Evolutionary conservation across 2,888 invertebrate species (phyloP).

Genomic region (Coremacera marginata): DNA sequence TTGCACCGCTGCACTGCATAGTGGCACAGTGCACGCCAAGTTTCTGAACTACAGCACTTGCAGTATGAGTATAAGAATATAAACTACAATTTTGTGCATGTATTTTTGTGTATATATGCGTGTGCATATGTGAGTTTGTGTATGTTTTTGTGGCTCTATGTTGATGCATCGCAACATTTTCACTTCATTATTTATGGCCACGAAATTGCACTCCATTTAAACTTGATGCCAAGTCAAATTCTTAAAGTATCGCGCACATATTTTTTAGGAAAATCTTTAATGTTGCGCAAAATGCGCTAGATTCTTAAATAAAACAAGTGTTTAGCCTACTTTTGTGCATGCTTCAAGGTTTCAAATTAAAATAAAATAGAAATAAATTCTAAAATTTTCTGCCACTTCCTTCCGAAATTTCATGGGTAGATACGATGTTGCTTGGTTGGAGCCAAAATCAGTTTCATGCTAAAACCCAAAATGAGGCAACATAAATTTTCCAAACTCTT

Average conservation of each 20-base stretch:
- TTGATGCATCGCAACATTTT: conserved; percentile 23
- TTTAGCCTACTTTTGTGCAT: too few relatives aligned
- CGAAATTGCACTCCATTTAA: background rate
- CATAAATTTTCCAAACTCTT: background rate
- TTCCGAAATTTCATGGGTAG: too few relatives aligned
- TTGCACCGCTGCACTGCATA: background rate
- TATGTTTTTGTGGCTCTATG: conserved; percentile 45
- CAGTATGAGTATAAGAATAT: background rate
- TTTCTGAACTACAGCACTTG: background rate
- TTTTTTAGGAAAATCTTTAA: background rate
- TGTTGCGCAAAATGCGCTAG: background rate
- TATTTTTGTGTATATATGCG: background rate
- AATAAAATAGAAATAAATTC: too few relatives aligned
- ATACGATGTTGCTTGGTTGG: background rate
- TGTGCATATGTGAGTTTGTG: conserved; percentile 36
- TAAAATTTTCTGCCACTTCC: too few relatives aligned
- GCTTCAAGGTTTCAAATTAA: too few relatives aligned
- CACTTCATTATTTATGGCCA: conserved; percentile 14
- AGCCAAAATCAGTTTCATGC: background rate
- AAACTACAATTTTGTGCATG: background rate
- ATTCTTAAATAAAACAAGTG: too few relatives aligned
- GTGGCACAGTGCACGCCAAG: background rate
- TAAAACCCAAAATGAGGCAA: background rate
- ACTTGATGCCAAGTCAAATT: background rate
- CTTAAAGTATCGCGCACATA: background rate